These are phyloP conservation scores for Grapholita molesta DNA, from an alignment of 1,140 invertebrate species.

Conservation along the genomic window DNA sequence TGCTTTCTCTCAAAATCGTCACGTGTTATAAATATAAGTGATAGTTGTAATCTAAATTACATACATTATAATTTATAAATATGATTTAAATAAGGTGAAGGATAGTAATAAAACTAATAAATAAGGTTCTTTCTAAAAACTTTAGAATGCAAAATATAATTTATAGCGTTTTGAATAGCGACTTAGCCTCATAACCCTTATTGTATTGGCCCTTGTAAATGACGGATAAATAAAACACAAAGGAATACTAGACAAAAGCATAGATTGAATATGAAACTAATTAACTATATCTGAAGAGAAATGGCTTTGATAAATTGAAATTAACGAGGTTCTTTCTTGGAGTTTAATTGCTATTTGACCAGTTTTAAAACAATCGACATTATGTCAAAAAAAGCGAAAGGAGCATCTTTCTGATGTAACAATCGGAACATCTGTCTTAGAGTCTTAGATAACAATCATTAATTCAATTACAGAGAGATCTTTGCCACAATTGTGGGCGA, in stretches of 20 bases:
- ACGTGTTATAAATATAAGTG: neutral
- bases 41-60: neutral
- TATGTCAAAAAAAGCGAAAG: constrained; percentile 31
- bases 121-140: constrained; percentile 10
- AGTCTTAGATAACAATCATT: constrained; percentile 40
- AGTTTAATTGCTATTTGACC: neutral
- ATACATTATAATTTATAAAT: neutral
- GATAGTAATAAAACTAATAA: too few species aligned
- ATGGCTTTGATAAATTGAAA: neutral
- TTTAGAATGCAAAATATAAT: neutral
- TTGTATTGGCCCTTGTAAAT: too few species aligned
- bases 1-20: neutral
- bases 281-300: neutral
- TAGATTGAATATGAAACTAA: neutral
- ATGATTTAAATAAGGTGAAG: neutral
- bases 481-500: constrained; percentile 25
- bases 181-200: neutral
- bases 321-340: neutral
- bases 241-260: neutral
- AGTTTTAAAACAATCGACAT: neutral
- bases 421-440: constrained; percentile 20
- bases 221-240: neutral
- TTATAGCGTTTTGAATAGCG: neutral
- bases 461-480: constrained; percentile 38
- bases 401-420: constrained; percentile 36